Base-by-base conservation (phyloP, 2,113 vertebrate genomes). In the Prionailurus viverrinus region DNA sequence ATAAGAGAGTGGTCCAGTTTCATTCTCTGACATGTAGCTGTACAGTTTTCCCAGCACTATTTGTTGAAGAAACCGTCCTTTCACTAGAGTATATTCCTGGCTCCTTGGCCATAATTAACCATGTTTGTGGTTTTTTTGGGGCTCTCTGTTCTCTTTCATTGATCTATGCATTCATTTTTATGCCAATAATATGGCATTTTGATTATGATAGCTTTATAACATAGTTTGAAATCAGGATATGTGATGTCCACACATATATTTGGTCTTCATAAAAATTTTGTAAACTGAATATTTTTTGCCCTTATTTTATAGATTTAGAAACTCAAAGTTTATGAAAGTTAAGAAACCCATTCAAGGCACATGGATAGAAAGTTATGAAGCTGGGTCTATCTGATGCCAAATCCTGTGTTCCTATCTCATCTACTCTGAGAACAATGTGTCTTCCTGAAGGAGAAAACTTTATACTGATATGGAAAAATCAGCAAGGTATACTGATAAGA, bases 401-500 rank as follows among this genome's bases (percentile, higher is more conserved):
- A 80, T 85, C 25, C 45, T 51, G 1, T 36, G 6, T 80, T 65
- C 18, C 61, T 95, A 78, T 7, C 4, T 87, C 88, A 19, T 61
- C 27, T 82, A 45, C 18, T 85, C 15, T 1, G 81, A 73, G 7
- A 95, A 88, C 65, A 23, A 55, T 53, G 23, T 74, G n/a, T 82
- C 21, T 68, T 86, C 21, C 23, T n/a, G 8, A 73, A 97, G 79
- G 4, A 87, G 21, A 41, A 88, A 88, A 51, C 1, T 6, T 82
- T 45, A 5, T 55, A 7, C 25, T 74, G 55, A 55, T 91, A 86
- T 33, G 19, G 21, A 79, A 91, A 94, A 41, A 69, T 91, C 18
- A 74, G 4, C 2, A 95, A 89, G 27, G 81, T 94, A 93, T 31
- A 65, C 33, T 91, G 45, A 41, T 65, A 74, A 94, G 94, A 94